Conservation (phyloP, 2,888 invertebrate species). For the Octonoba sinensis region DNA sequence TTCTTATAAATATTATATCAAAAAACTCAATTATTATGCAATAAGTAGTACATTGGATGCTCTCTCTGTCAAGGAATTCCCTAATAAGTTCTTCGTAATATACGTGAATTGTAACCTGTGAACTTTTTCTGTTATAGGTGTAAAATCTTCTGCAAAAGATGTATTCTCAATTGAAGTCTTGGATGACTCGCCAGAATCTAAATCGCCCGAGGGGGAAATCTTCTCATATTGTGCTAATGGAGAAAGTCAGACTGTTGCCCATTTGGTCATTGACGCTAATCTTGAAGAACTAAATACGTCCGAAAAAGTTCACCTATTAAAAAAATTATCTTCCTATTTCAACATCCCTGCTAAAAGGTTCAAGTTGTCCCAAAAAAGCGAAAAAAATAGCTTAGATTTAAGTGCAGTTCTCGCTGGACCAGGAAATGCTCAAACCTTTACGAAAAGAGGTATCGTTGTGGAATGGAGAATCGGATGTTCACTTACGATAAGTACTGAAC, state of each 20-base stretch:
- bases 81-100: no score
- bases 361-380: constrained; percentile 57
- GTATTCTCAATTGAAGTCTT: constrained; percentile 79
- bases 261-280: constrained; percentile 79
- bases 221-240: constrained; percentile 70
- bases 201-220: constrained; percentile 69
- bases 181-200: constrained; percentile 66
- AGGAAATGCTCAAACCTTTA: constrained; percentile 62
- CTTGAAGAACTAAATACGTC: constrained; percentile 77
- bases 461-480: constrained; percentile 81
- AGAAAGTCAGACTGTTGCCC: constrained; percentile 76
- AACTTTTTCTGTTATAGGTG: constrained; percentile 51
- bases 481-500: constrained; percentile 78
- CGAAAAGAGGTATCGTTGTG: constrained; percentile 51
- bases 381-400: constrained; percentile 59
- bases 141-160: constrained; percentile 74
- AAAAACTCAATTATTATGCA: no score
- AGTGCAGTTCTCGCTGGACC: constrained; percentile 66
- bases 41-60: no score
- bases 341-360: constrained; percentile 61
- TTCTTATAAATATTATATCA: no score
- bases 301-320: constrained; percentile 74
- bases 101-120: neutral
- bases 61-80: no score
- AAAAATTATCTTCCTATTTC: constrained; percentile 66